These are phyloP conservation scores for Ophioderma brevispina DNA, from an alignment of 35 echinoderm and acorn worm genomes.

Conservation along the genomic window DNA sequence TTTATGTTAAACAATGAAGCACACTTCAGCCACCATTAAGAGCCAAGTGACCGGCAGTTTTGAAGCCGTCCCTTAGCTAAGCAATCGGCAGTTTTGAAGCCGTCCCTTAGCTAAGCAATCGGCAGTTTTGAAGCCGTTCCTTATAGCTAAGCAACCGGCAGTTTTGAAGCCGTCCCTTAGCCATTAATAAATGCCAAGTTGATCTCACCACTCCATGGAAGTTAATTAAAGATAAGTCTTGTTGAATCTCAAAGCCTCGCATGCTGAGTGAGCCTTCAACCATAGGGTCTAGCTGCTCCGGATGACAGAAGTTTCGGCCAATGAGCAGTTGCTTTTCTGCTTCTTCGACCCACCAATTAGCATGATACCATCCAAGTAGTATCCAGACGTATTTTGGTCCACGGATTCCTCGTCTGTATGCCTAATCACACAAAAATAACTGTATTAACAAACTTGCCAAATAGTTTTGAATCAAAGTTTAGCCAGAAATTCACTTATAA, in stretches of 20 bases:
- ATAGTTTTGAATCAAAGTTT: too few relatives aligned
- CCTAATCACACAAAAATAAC: slow-evolving; percentile 43
- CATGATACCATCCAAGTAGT: slow-evolving; percentile 47
- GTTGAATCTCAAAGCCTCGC: slow-evolving; percentile 60
- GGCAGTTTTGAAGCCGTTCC: too few relatives aligned
- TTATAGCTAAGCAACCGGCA: too few relatives aligned
- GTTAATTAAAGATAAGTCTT: slow-evolving; percentile 43
- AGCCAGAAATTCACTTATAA: too few relatives aligned
- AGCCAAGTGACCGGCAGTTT: too few relatives aligned
- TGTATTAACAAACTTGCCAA: too few relatives aligned
- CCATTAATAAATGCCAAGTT: background rate
- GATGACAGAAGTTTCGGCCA: slow-evolving; percentile 32
- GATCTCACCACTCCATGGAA: slow-evolving; percentile 66
- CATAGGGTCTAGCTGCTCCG: slow-evolving; percentile 26
- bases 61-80: too few relatives aligned
- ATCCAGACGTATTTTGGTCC: slow-evolving; percentile 75
- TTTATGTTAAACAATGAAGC: too few relatives aligned
- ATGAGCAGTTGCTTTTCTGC: background rate
- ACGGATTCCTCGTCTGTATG: slow-evolving; percentile 44
- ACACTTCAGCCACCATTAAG: too few relatives aligned
- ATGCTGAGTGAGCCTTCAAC: slow-evolving; percentile 63
- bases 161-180: too few relatives aligned
- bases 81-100: too few relatives aligned
- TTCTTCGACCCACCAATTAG: slow-evolving; percentile 51
- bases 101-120: too few relatives aligned